These are phyloP conservation scores for Leuciscus waleckii DNA, from an alignment of 2,797 vertebrate species.

Conservation along the genomic window DNA sequence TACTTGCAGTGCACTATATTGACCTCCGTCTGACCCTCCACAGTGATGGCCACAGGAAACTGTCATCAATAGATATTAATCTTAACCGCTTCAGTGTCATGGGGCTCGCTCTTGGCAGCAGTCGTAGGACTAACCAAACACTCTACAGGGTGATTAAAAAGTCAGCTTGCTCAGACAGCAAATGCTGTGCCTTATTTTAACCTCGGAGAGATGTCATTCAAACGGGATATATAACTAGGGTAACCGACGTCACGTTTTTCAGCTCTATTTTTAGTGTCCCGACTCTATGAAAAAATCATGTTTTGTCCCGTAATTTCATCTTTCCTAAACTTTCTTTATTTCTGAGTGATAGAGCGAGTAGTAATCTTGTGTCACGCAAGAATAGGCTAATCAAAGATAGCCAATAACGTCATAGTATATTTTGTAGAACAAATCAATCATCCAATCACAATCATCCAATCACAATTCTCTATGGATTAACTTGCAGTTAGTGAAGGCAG, in stretches of 20 bases:
- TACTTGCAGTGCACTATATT: neutral
- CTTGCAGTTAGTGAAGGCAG: neutral
- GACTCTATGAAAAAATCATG: neutral
- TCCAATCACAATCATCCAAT: neutral
- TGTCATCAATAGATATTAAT: conserved; percentile 35
- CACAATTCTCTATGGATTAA: neutral
- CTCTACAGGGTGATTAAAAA: neutral
- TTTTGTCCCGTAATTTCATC: neutral
- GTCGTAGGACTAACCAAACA: conserved; percentile 14
- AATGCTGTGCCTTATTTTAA: conserved; percentile 1
- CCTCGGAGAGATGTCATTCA: neutral
- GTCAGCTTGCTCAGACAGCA: conserved; percentile 18
- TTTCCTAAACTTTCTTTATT: neutral
- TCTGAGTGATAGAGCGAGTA: neutral
- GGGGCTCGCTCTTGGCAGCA: conserved; percentile 22
- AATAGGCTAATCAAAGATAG: neutral
- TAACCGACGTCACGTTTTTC: neutral
- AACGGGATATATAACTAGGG: neutral
- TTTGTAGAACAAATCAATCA: neutral
- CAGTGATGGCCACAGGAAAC: conserved; percentile 15
- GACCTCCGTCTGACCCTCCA: conserved; percentile 24
- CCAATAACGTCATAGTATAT: neutral
- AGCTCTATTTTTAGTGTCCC: neutral
- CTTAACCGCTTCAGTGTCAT: conserved; percentile 27
- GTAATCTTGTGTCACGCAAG: neutral